phyloP scores from a whole-genome alignment of 2,797 vertebrate species.

The Alauda arvensis region DNA sequence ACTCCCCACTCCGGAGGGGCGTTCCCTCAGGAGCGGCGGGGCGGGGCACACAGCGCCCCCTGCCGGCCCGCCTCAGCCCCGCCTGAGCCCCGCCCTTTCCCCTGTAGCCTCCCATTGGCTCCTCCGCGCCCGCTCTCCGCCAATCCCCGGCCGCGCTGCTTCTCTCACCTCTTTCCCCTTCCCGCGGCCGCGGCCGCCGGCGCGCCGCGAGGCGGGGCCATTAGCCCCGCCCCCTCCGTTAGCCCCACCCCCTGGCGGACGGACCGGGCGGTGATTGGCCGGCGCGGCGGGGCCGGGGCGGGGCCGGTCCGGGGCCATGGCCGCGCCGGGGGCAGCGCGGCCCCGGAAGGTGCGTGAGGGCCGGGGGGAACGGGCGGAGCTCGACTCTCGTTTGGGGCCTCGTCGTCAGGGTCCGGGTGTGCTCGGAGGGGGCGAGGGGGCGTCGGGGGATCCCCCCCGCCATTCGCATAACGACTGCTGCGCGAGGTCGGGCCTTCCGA shows the following conservation, averaged over 20 bases:
- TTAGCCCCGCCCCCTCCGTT: accelerated
- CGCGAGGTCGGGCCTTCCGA: not conserved
- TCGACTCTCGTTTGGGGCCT: accelerated
- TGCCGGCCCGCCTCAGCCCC: accelerated
- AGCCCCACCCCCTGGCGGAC: accelerated
- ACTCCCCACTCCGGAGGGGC: accelerated
- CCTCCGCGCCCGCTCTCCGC: accelerated
- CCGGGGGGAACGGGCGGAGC: accelerated
- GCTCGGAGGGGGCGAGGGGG: accelerated
- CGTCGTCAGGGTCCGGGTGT: accelerated
- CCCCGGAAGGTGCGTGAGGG: not conserved
- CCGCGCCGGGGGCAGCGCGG: accelerated
- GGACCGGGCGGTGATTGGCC: not conserved
- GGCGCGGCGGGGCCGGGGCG: accelerated
- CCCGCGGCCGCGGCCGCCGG: not conserved
- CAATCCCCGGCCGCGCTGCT: not conserved
- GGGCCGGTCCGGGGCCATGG: not conserved
- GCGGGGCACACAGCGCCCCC: not conserved
- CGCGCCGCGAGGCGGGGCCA: not conserved
- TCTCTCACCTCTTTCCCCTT: accelerated
- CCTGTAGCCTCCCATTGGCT: not conserved
- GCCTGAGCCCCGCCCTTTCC: not conserved
- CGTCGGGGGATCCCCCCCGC: accelerated
- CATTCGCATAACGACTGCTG: accelerated
- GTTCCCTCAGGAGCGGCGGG: accelerated